These are phyloP conservation scores for Calvadosia cruxmelitensis DNA, from an alignment of 30 jellyfish, hydroid and myxozoan genomes.

Conservation along the genomic window DNA sequence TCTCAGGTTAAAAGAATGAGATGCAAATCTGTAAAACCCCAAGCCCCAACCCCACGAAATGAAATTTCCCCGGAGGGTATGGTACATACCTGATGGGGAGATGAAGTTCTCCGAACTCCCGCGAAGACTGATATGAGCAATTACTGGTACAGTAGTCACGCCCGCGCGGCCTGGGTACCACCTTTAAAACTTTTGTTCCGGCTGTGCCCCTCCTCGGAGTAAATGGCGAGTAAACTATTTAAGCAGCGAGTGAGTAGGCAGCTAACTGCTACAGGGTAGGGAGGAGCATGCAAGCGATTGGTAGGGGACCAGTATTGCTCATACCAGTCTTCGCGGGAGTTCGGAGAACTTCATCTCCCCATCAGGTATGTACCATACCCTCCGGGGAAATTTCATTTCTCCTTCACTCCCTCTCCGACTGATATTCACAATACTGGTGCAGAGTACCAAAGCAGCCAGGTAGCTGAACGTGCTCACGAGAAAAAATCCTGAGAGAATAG, in stretches of 20 bases:
- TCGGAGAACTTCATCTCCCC: constrained; percentile 4
- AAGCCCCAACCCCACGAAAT: no score
- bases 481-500: not conserved
- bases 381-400: constrained; percentile 1
- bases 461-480: not conserved
- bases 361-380: constrained; percentile 1
- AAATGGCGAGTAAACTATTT: not conserved
- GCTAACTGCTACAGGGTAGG: no score
- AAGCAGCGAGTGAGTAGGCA: not conserved
- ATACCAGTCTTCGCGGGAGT: not conserved
- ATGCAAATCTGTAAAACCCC: no score
- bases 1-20: no score
- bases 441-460: not conserved
- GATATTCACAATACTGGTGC: not conserved
- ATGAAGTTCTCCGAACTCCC: constrained; percentile 1
- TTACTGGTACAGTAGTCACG: not conserved
- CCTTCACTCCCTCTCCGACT: constrained; percentile 3
- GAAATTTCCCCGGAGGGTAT: constrained; percentile 2
- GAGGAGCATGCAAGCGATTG: not conserved
- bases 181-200: not conserved
- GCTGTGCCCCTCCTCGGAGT: not conserved
- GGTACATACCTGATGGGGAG: constrained; percentile 3
- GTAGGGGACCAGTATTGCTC: constrained; percentile 2
- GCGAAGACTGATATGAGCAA: constrained; percentile 1
- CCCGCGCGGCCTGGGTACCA: constrained; percentile 1